phyloP scores from a whole-genome alignment of 2,888 invertebrate genomes.

The Rhyacophila evoluta region DNA sequence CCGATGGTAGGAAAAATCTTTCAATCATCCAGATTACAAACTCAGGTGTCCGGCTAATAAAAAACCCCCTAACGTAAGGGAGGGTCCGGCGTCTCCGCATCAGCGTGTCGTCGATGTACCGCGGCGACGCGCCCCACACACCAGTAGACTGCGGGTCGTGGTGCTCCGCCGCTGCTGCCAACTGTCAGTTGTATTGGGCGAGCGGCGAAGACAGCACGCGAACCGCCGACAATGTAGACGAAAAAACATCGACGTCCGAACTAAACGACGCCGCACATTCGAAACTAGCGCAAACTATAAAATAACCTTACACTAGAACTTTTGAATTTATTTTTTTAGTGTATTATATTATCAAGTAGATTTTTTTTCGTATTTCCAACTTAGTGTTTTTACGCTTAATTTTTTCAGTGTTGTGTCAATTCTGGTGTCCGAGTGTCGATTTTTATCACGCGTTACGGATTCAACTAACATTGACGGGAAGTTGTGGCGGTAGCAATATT shows the following conservation, averaged over 20 bases:
- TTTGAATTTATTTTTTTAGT: too few relatives aligned
- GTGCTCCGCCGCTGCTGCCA: constrained; percentile 11
- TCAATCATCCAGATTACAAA: not conserved
- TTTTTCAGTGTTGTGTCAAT: too few relatives aligned
- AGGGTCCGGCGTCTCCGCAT: not conserved
- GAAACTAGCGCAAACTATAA: too few relatives aligned
- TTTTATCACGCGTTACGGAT: not conserved
- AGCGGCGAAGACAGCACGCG: constrained; percentile 8
- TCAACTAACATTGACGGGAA: not conserved
- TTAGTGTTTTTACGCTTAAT: too few relatives aligned
- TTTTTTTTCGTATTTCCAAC: too few relatives aligned
- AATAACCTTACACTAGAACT: too few relatives aligned
- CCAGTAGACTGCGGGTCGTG: not conserved
- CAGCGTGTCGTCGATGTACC: not conserved
- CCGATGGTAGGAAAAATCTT: too few relatives aligned
- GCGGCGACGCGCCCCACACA: not conserved
- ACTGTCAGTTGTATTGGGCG: constrained; percentile 26
- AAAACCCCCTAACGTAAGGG: not conserved
- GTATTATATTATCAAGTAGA: too few relatives aligned
- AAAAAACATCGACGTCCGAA: not conserved
- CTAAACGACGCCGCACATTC: not conserved
- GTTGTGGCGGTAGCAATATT: not conserved
- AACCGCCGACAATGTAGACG: constrained; percentile 8
- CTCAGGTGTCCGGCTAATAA: not conserved
- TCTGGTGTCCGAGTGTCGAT: not conserved